Conservation (phyloP, 2,888 invertebrate genomes). For the Autographa pulchrina region DNA sequence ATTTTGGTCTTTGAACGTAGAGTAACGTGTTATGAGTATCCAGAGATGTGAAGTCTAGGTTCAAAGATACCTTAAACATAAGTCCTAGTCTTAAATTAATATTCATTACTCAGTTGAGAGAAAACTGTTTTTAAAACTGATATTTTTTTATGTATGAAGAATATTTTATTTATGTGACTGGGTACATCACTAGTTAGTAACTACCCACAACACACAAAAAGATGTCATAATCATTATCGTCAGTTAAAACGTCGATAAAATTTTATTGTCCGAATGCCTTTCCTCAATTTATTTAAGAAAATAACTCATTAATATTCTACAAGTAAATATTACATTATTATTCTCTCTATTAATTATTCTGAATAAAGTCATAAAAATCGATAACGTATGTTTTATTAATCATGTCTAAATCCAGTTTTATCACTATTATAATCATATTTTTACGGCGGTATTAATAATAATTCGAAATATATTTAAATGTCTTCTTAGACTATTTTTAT, state of each 20-base stretch:
- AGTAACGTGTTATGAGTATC: no score
- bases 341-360: slow-evolving; percentile 28
- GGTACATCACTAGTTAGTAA: slow-evolving; percentile 2
- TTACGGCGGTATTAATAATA: slow-evolving; percentile 46
- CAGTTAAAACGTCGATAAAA: slow-evolving; percentile 22
- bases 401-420: slow-evolving; percentile 40
- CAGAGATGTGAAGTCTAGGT: no score
- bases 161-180: not conserved
- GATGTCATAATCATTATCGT: slow-evolving; percentile 12
- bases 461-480: slow-evolving; percentile 21
- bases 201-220: slow-evolving; percentile 10
- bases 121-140: no score
- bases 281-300: slow-evolving; percentile 37
- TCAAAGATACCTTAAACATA: no score
- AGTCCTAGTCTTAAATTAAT: no score
- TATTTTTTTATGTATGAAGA: no score
- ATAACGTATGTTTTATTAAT: slow-evolving; percentile 55
- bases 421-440: slow-evolving; percentile 31
- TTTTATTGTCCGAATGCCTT: slow-evolving; percentile 21
- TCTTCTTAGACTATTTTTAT: slow-evolving; percentile 25
- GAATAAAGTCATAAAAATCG: slow-evolving; percentile 52
- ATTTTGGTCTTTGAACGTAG: not conserved
- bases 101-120: no score
- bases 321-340: slow-evolving; percentile 31
- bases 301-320: slow-evolving; percentile 38